Conservation (phyloP, 2,888 invertebrate genomes). For the Eristalis intricaria region DNA sequence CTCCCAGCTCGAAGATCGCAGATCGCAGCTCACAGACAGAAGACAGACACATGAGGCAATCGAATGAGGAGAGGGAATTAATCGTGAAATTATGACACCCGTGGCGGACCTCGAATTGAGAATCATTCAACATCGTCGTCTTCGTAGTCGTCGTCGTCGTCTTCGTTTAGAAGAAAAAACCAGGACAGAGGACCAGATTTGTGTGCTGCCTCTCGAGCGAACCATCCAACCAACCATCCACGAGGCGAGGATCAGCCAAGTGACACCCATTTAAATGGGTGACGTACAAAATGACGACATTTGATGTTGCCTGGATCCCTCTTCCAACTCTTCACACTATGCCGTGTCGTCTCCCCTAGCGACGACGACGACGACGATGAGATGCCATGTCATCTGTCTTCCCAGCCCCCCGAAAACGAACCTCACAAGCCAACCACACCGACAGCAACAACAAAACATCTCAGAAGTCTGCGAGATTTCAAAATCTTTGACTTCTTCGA, state of each 20-base stretch:
- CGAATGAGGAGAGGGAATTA: slow-evolving; percentile 68
- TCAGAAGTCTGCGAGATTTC: slow-evolving; percentile 32
- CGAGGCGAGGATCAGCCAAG: slow-evolving; percentile 46
- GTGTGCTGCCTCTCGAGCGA: slow-evolving; percentile 23
- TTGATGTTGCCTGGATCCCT: slow-evolving; percentile 22
- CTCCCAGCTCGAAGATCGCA: neutral
- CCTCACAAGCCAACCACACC: neutral
- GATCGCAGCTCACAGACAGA: slow-evolving; percentile 49
- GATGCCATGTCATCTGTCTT: slow-evolving; percentile 71
- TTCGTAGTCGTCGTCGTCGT: neutral
- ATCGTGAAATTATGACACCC: slow-evolving; percentile 72
- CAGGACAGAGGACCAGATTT: slow-evolving; percentile 52
- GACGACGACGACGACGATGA: slow-evolving; percentile 48
- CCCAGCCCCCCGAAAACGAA: slow-evolving; percentile 5
- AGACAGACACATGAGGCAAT: slow-evolving; percentile 70
- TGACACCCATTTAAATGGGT: slow-evolving; percentile 64
- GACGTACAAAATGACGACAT: slow-evolving; percentile 66
- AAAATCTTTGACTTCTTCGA: slow-evolving; percentile 53
- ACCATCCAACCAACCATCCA: neutral
- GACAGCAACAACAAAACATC: slow-evolving; percentile 15
- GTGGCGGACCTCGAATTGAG: slow-evolving; percentile 69
- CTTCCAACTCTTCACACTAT: slow-evolving; percentile 9
- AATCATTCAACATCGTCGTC: slow-evolving; percentile 58
- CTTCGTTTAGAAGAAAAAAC: slow-evolving; percentile 52
- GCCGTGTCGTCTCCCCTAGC: slow-evolving; percentile 35